Evolutionary conservation across 2,113 vertebrate genomes (phyloP).

Genomic region (Bubo blakistoni): DNA sequence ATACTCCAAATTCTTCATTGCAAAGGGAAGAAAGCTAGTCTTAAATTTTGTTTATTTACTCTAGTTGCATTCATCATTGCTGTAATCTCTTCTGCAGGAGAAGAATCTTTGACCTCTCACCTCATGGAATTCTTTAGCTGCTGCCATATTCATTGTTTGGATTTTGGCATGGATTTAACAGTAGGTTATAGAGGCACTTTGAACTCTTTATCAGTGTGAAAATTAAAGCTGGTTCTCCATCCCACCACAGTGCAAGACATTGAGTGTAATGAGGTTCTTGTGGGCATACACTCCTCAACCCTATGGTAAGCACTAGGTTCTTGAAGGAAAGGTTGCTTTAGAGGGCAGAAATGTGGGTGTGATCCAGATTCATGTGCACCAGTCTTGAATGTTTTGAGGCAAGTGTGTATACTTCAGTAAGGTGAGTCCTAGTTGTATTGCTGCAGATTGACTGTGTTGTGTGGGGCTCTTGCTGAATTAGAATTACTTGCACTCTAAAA

Average conservation of each 20-base stretch:
- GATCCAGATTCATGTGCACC: background rate
- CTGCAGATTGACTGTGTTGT: background rate
- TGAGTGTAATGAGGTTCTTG: background rate
- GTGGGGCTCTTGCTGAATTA: background rate
- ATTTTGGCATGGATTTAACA: background rate
- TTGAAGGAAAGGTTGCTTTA: background rate
- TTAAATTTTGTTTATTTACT: background rate
- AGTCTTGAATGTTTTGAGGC: background rate
- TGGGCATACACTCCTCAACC: background rate
- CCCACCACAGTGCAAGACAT: background rate
- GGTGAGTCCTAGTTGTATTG: background rate
- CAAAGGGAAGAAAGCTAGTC: background rate
- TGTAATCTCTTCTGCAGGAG: background rate
- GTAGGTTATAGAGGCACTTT: constrained; percentile 1
- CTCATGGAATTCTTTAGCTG: background rate
- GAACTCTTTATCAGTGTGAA: background rate
- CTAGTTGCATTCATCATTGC: background rate
- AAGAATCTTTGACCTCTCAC: constrained; percentile 29
- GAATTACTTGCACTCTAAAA: background rate
- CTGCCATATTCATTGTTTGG: constrained; percentile 2
- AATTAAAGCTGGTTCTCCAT: constrained; percentile 1
- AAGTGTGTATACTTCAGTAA: background rate
- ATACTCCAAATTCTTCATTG: background rate
- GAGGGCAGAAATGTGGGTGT: background rate
- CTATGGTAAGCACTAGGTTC: background rate